These are phyloP conservation scores for Caranx melampygus DNA, from an alignment of 2,113 vertebrate species.

Conservation along the genomic window DNA sequence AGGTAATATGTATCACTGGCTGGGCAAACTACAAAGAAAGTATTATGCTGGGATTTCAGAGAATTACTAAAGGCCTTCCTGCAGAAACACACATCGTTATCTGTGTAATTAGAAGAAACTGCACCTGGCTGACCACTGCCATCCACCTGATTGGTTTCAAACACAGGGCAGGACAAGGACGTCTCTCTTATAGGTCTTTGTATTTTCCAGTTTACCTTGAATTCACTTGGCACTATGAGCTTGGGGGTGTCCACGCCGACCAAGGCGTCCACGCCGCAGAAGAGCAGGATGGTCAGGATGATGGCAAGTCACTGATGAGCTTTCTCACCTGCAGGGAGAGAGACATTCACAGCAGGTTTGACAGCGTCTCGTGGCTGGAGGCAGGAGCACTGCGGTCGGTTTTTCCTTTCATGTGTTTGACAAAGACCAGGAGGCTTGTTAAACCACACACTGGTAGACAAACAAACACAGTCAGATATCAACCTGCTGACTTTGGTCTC, in stretches of 20 bases:
- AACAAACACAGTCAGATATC: neutral
- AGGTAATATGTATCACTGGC: constrained; percentile 29
- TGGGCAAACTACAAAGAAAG: constrained; percentile 48
- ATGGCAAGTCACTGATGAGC: constrained; percentile 98
- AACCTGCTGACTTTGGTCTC: neutral
- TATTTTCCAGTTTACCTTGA: constrained; percentile 88
- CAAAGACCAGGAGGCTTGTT: neutral
- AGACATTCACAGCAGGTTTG: neutral
- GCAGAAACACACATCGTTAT: constrained; percentile 49
- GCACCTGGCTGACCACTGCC: constrained; percentile 6
- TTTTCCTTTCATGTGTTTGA: neutral
- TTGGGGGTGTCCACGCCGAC: constrained; percentile 97
- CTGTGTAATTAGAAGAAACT: constrained; percentile 43
- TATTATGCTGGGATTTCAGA: constrained; percentile 53
- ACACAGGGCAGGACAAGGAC: neutral
- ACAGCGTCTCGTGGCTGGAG: neutral
- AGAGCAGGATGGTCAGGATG: constrained; percentile 95
- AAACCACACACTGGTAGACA: constrained; percentile 1
- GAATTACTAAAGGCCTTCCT: constrained; percentile 45
- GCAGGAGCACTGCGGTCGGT: neutral
- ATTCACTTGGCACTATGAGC: constrained; percentile 97
- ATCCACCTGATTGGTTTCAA: neutral
- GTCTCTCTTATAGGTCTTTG: neutral
- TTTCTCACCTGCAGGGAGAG: constrained; percentile 89
- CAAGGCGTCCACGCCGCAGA: constrained; percentile 95